phyloP scores from a whole-genome alignment of 2,113 vertebrate species.

The Oryzias javanicus region DNA sequence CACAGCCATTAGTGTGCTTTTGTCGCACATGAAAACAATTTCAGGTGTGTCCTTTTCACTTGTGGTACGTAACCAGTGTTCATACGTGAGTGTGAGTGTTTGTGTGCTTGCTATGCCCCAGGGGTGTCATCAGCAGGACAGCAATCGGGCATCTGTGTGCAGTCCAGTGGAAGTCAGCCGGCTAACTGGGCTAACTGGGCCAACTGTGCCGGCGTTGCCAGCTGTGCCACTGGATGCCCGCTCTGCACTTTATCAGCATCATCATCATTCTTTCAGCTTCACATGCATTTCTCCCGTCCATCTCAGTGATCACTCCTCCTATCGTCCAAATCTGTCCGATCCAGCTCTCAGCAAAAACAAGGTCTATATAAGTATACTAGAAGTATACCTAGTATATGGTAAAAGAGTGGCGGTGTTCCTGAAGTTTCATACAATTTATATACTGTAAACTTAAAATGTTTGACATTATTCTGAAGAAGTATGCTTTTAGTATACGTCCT shows the following conservation, averaged over 20 bases:
- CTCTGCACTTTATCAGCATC: slow-evolving; percentile 62
- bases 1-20: slow-evolving; percentile 11
- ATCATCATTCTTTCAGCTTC: slow-evolving; percentile 74
- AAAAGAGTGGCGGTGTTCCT: no score
- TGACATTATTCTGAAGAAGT: no score
- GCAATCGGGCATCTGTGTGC: slow-evolving; percentile 80
- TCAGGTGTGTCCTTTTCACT: no score
- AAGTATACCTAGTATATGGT: no score
- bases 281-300: slow-evolving; percentile 39
- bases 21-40: neutral
- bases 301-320: neutral
- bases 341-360: no score
- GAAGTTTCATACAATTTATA: no score
- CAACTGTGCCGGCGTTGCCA: slow-evolving; percentile 70
- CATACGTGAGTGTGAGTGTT: slow-evolving; percentile 22
- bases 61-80: slow-evolving; percentile 16
- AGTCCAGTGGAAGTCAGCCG: slow-evolving; percentile 74
- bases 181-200: slow-evolving; percentile 71
- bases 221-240: slow-evolving; percentile 74
- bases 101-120: slow-evolving; percentile 51
- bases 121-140: slow-evolving; percentile 77
- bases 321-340: no score
- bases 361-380: no score
- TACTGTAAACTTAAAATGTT: no score
- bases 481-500: no score